Conservation (phyloP, 2,888 invertebrate genomes). For the Cheilosia soror region DNA sequence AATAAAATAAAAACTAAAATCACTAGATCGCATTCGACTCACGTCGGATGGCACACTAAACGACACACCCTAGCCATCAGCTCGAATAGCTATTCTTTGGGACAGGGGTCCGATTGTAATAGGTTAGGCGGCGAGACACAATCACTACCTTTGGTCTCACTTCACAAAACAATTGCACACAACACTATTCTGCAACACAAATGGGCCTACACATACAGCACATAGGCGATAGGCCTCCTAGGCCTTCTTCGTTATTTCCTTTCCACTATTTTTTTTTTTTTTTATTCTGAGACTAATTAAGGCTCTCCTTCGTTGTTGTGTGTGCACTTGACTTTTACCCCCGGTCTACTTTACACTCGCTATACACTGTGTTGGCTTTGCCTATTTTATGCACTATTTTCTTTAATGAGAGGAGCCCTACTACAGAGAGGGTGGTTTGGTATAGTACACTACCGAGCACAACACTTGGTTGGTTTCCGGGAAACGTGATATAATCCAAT, state of each 20-base stretch:
- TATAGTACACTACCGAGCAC: constrained; percentile 12
- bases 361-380: constrained; percentile 53
- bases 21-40: constrained; percentile 51
- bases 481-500: constrained; percentile 60
- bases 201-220: constrained; percentile 17
- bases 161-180: constrained; percentile 58
- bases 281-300: constrained; percentile 41
- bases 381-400: constrained; percentile 72
- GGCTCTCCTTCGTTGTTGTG: constrained; percentile 38
- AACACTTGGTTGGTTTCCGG: constrained; percentile 70
- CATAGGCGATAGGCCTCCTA: constrained; percentile 42
- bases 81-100: constrained; percentile 37
- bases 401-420: constrained; percentile 46
- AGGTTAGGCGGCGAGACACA: constrained; percentile 43
- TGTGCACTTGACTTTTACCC: constrained; percentile 66
- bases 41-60: constrained; percentile 60
- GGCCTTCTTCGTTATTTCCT: constrained; percentile 58
- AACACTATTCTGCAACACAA: constrained; percentile 14
- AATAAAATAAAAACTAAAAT: neutral
- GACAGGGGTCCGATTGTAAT: constrained; percentile 30
- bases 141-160: constrained; percentile 69
- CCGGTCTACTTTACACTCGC: constrained; percentile 58
- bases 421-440: constrained; percentile 11
- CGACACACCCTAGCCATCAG: constrained; percentile 30
- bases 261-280: constrained; percentile 32